These are phyloP conservation scores for Augiades crinisus DNA, from an alignment of 2,888 invertebrate species.

Conservation along the genomic window DNA sequence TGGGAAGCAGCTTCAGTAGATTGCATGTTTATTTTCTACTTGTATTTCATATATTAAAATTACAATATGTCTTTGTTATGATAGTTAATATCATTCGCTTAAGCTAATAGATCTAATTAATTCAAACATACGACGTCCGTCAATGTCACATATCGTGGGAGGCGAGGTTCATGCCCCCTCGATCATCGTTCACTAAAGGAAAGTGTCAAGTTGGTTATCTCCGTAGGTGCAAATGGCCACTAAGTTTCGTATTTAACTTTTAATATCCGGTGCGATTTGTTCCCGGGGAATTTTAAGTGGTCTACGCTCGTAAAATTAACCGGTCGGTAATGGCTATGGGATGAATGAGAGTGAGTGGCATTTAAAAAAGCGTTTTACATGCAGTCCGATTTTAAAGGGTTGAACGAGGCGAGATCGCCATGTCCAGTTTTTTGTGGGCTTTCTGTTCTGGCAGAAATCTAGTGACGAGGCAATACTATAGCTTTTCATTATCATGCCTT, in stretches of 20 bases:
- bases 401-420: not conserved
- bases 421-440: no score
- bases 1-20: no score
- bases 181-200: slow-evolving; percentile 23
- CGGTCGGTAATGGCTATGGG: slow-evolving; percentile 34
- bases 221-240: slow-evolving; percentile 63
- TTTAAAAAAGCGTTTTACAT: slow-evolving; percentile 46
- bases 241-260: slow-evolving; percentile 55
- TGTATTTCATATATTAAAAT: slow-evolving; percentile 4
- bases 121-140: slow-evolving; percentile 11
- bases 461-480: no score
- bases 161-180: slow-evolving; percentile 18
- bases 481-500: no score
- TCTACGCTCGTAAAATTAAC: slow-evolving; percentile 42
- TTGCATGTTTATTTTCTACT: no score
- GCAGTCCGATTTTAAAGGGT: not conserved
- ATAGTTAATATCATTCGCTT: slow-evolving; percentile 16
- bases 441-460: no score
- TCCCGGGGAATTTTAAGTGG: slow-evolving; percentile 48
- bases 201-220: slow-evolving; percentile 40
- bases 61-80: slow-evolving; percentile 2
- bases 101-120: slow-evolving; percentile 13
- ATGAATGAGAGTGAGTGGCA: slow-evolving; percentile 34
- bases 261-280: slow-evolving; percentile 67
- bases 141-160: slow-evolving; percentile 16